Evolutionary conservation across 64 coral and sea anemone genomes (phyloP), one percentile per base, ranked within the genome.

Genomic region (Stichodactyla mertensii): DNA sequence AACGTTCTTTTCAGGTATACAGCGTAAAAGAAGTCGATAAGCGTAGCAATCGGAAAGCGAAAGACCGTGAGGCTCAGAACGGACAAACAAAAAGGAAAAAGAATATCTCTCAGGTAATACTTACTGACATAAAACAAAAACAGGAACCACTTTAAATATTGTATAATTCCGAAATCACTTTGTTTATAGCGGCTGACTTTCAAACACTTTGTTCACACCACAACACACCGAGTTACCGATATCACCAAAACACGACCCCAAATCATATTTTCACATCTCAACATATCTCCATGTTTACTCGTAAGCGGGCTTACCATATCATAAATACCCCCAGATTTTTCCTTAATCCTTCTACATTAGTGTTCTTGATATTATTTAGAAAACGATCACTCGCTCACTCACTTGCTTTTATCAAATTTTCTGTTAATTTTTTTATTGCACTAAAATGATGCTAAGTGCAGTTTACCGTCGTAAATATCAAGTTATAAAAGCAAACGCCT

Each of bases 51-150:
- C 84, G 90, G 55, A 92, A 87, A 87, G 16, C 60, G 79, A 91
- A 91, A 83, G 90, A 91, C 10, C 89, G 89, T 8, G 89, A 92
- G n/a, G 55, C 16, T 45, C 19, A 22, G 19, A 85, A 85, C 53
- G 60, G 55, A 61, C 54, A 85, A 64, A 28, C 19, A 36, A 85
- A 85, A 85, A 85, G 54, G 83, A 85, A 85, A 85, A 85, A 85
- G 83, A 55, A 81, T 11, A 3, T 74, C 80, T 61, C 55, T 64
- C 83, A 85, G 36, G 83, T 85, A 85, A 82, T 52, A 55, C 52
- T 8, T 23, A 11, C 10, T 28, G 26, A n/a, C 27, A 74, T 31
- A 74, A 74, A 28, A 31, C n/a, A n/a, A n/a, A 74, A 74, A 74
- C 69, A 74, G 69, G 69, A 74, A 74, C 69, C 11, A 36, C 69